phyloP scores from a whole-genome alignment of 2,888 invertebrate genomes.

The Macaria notata region DNA sequence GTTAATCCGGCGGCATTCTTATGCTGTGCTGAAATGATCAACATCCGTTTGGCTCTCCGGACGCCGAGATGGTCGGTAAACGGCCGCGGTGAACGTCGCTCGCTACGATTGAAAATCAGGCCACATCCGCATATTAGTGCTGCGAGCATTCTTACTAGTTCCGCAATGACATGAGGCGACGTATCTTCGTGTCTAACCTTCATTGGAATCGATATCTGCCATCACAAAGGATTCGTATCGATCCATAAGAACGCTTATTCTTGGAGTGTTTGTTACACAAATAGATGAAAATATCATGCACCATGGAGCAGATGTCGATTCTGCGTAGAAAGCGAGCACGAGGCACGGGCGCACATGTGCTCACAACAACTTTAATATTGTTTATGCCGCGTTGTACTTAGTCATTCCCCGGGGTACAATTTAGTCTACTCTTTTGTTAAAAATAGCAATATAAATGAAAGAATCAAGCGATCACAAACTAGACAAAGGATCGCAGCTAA shows the following conservation, averaged over 20 bases:
- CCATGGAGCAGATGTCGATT: slow-evolving; percentile 36
- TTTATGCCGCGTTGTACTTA: slow-evolving; percentile 31
- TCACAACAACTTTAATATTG: slow-evolving; percentile 11
- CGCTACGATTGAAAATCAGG: slow-evolving; percentile 67
- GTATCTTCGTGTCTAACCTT: neutral
- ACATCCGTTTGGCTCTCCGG: slow-evolving; percentile 59
- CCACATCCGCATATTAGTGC: slow-evolving; percentile 68
- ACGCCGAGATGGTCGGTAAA: slow-evolving; percentile 55
- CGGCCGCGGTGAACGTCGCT: slow-evolving; percentile 40
- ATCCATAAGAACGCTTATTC: slow-evolving; percentile 3
- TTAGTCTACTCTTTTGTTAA: too few species aligned
- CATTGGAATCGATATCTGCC: neutral
- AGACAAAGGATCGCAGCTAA: too few species aligned
- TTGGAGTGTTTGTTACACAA: slow-evolving; percentile 20
- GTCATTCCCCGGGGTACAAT: neutral
- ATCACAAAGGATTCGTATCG: slow-evolving; percentile 6
- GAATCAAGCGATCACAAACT: too few species aligned
- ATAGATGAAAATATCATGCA: slow-evolving; percentile 33
- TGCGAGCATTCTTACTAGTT: slow-evolving; percentile 58
- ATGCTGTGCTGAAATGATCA: slow-evolving; percentile 58
- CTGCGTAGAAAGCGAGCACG: slow-evolving; percentile 31
- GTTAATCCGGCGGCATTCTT: slow-evolving; percentile 42
- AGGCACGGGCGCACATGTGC: slow-evolving; percentile 47
- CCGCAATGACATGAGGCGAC: slow-evolving; percentile 40
- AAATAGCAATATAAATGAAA: too few species aligned